phyloP scores from a whole-genome alignment of 2,797 vertebrate genomes.

The Diglossa cyanea region DNA sequence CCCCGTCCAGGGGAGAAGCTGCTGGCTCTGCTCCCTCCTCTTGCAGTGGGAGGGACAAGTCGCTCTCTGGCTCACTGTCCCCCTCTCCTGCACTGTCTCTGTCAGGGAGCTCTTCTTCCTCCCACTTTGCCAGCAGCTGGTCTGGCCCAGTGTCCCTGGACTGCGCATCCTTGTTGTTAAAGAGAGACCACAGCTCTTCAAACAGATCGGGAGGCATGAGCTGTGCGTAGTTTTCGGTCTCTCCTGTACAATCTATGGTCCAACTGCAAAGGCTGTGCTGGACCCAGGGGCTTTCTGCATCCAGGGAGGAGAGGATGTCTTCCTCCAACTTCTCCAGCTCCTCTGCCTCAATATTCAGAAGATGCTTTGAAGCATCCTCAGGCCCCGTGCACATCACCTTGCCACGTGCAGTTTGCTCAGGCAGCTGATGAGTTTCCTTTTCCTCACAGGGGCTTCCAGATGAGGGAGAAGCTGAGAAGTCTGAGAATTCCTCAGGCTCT shows the following conservation, averaged over 20 bases:
- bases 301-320: neutral
- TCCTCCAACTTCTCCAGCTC: neutral
- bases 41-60: rapidly evolving
- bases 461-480: neutral
- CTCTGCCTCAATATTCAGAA: neutral
- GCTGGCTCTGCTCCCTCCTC: neutral
- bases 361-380: neutral
- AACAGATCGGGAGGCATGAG: rapidly evolving
- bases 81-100: neutral
- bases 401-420: rapidly evolving
- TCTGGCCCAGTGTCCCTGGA: rapidly evolving
- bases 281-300: neutral
- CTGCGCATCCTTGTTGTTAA: rapidly evolving
- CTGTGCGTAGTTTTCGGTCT: rapidly evolving
- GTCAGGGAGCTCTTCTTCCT: neutral
- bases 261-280: rapidly evolving
- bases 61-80: rapidly evolving
- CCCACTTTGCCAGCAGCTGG: neutral
- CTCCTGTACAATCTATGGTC: neutral
- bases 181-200: neutral
- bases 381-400: rapidly evolving
- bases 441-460: neutral
- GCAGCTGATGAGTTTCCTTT: neutral
- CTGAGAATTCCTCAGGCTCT: neutral
- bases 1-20: rapidly evolving